phyloP scores from a whole-genome alignment of 1,140 invertebrate species.

The Paraescarpia echinospica region DNA sequence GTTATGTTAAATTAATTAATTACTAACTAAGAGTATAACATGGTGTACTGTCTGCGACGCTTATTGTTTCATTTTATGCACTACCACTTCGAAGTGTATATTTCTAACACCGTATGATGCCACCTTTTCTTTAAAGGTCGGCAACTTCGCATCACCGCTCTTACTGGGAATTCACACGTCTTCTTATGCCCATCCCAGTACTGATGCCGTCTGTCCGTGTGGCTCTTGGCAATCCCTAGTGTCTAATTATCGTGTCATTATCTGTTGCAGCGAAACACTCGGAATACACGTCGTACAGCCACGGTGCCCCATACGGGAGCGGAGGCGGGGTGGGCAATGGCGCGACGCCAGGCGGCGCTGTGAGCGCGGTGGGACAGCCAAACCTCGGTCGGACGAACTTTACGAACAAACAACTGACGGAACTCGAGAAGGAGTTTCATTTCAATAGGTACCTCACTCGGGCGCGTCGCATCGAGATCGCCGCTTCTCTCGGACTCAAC shows the following conservation, averaged over 20 bases:
- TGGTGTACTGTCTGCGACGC: too few species aligned
- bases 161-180: too few species aligned
- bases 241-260: not conserved
- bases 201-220: too few species aligned
- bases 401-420: conserved; percentile 97
- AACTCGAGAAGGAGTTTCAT: conserved; percentile 98
- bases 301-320: not conserved
- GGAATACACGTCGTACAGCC: not conserved
- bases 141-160: too few species aligned
- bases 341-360: conserved; percentile 16
- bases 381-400: conserved; percentile 81
- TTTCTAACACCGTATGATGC: too few species aligned
- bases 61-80: too few species aligned
- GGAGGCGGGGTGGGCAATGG: not conserved
- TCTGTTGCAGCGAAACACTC: not conserved
- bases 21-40: too few species aligned
- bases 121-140: too few species aligned
- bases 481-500: conserved; percentile 90
- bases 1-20: too few species aligned
- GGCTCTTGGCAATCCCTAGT: not conserved
- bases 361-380: conserved; percentile 21
- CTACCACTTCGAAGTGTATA: too few species aligned
- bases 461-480: conserved; percentile 95
- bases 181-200: too few species aligned
- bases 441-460: conserved; percentile 98